These are phyloP conservation scores for Helobdella robusta DNA, from an alignment of 2,888 invertebrate genomes.

Conservation along the genomic window DNA sequence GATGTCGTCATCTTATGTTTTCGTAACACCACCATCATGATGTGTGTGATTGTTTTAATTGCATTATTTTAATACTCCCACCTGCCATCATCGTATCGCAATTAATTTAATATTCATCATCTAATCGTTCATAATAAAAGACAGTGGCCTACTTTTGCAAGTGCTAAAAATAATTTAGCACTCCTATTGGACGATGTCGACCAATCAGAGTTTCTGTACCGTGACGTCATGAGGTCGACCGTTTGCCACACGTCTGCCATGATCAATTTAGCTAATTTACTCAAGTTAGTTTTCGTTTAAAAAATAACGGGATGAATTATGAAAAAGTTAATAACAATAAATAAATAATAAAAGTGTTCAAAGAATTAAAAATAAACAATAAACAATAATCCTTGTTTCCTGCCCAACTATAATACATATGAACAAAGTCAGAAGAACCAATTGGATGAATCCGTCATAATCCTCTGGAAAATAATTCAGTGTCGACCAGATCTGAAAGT, in stretches of 20 bases:
- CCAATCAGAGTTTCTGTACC: slow-evolving; percentile 65
- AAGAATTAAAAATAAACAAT: no score
- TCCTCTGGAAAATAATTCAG: slow-evolving; percentile 8
- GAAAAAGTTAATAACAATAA: no score
- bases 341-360: no score
- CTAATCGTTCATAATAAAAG: slow-evolving; percentile 50
- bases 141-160: slow-evolving; percentile 73
- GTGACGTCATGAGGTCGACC: slow-evolving; percentile 56
- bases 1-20: no score
- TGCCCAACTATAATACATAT: no score
- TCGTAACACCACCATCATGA: no score
- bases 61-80: no score
- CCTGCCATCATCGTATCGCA: no score
- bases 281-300: slow-evolving; percentile 29
- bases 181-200: slow-evolving; percentile 60
- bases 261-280: slow-evolving; percentile 66
- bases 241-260: slow-evolving; percentile 75
- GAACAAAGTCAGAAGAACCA: no score
- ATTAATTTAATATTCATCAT: neutral
- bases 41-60: no score
- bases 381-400: no score
- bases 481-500: neutral
- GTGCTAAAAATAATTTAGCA: slow-evolving; percentile 77
- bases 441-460: slow-evolving; percentile 11
- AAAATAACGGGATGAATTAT: no score